Conservation (phyloP, 2,113 vertebrate genomes). For the Pristiophorus japonicus region DNA sequence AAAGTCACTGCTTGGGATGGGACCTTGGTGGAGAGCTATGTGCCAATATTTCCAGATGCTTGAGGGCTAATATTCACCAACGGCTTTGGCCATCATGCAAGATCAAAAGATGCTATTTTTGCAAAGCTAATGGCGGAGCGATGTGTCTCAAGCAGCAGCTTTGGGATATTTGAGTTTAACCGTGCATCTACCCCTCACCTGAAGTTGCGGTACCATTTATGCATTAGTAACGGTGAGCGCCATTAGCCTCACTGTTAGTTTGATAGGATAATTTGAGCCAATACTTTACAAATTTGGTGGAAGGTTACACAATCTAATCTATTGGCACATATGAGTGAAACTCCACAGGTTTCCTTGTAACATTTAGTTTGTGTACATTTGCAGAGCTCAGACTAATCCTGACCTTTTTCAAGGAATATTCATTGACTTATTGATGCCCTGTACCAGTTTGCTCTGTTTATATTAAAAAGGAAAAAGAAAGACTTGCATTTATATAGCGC, state of each 20-base stretch:
- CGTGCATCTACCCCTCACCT: not conserved
- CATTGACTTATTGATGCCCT: not conserved
- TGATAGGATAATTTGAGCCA: not conserved
- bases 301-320: not conserved
- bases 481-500: too few species aligned
- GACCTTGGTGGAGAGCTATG: not conserved
- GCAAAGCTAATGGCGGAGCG: not conserved
- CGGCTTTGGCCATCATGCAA: not conserved
- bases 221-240: not conserved
- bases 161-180: not conserved
- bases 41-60: not conserved
- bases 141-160: not conserved
- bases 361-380: not conserved
- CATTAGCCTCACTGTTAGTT: not conserved
- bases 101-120: not conserved
- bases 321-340: not conserved
- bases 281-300: not conserved
- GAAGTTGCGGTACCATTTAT: not conserved
- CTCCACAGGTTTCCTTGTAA: not conserved
- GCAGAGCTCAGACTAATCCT: not conserved
- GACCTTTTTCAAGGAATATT: not conserved
- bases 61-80: not conserved
- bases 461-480: too few species aligned
- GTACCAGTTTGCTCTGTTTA: not conserved
- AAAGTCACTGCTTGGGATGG: not conserved